Conservation (phyloP, 1,140 invertebrate species). For the Oreohelix idahoensis region DNA sequence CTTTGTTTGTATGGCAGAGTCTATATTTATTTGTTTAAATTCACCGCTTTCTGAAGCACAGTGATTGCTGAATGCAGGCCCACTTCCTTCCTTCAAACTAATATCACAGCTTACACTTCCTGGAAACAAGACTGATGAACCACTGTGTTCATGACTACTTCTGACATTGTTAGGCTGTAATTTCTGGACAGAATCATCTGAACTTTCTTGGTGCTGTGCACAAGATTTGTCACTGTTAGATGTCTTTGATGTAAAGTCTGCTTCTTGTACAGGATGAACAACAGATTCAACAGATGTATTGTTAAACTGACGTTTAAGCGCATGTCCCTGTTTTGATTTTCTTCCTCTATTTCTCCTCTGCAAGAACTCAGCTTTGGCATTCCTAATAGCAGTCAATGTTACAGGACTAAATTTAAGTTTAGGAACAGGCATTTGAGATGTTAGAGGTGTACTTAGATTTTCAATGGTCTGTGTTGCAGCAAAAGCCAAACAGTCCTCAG, state of each 20-base stretch:
- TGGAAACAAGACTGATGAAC: neutral
- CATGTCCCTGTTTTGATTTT: neutral
- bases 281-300: neutral
- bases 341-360: slow-evolving; percentile 6
- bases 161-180: neutral
- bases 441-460: neutral
- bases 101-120: neutral
- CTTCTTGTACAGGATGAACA: neutral
- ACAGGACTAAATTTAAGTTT: neutral
- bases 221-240: neutral
- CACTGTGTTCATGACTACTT: neutral
- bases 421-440: neutral
- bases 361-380: slow-evolving; percentile 22
- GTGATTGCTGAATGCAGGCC: neutral
- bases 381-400: slow-evolving; percentile 28
- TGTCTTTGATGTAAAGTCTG: neutral
- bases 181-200: neutral
- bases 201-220: neutral
- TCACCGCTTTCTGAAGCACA: neutral
- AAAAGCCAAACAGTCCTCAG: neutral
- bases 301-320: neutral
- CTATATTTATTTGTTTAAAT: neutral
- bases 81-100: neutral
- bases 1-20: neutral
- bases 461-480: neutral